Percentiles rank a stretch among this genome's conserved stretches.
phyloP scores from a whole-genome alignment of 2,113 vertebrate species.

The Mobula birostris region DNA sequence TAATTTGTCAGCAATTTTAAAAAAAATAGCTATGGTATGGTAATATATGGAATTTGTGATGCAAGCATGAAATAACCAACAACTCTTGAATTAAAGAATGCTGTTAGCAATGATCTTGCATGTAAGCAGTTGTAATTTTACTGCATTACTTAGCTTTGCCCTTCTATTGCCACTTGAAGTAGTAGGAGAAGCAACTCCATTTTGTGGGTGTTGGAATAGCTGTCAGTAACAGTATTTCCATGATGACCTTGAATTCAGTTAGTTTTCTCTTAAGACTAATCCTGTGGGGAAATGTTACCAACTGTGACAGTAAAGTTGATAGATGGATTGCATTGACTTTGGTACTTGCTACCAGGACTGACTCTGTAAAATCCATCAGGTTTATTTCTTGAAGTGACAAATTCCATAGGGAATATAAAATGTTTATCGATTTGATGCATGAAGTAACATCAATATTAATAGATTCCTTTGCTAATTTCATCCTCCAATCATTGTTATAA shows the following conservation, averaged over 20 bases:
- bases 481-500: too few relatives aligned
- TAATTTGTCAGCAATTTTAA: neutral
- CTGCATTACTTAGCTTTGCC: neutral
- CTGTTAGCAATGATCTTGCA: neutral
- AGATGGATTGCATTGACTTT: neutral
- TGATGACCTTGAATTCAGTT: neutral
- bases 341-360: neutral
- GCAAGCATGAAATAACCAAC: neutral
- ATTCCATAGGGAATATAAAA: neutral
- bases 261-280: neutral
- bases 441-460: neutral
- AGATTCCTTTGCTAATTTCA: neutral
- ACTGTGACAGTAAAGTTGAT: neutral
- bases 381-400: neutral
- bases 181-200: neutral
- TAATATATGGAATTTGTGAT: slow-evolving; percentile 7
- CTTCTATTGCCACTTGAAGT: neutral
- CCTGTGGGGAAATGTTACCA: neutral
- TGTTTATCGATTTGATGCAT: neutral
- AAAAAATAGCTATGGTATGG: neutral
- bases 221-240: neutral
- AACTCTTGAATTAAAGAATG: neutral
- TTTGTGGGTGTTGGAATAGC: neutral
- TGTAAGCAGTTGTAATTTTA: neutral
- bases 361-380: neutral